Evolutionary conservation across 1,140 invertebrate genomes (phyloP), one percentile per base, ranked within the genome.

Genomic region (Neodiprion pinetum): DNA sequence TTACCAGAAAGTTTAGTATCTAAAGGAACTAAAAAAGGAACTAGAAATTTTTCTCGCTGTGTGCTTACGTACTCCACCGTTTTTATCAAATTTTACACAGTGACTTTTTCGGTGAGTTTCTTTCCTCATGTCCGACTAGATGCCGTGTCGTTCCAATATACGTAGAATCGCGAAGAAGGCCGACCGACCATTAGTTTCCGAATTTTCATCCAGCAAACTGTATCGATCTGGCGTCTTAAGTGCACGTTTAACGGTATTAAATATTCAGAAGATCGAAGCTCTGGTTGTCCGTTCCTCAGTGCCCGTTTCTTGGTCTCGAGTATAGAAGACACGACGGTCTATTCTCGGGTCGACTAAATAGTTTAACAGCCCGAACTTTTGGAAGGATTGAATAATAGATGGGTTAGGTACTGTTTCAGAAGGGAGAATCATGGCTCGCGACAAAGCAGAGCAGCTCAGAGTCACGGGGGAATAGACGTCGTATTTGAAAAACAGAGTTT

Each of bases 341-440:
- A 61, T 61, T 61, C 53, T 61, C n/a, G 11, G 53, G 11, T 12
- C 11, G 11, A 61, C 53, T 61, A 61, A 61, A 61, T 61, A 61
- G 53, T 61, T 61, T 17, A 61, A 9, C 11, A 61, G 53, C 53
- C n/a, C 4, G n/a, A 61, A 61, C 53, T 61, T 61, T 9, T 61
- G n/a, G 53, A 61, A 61, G n/a, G 53, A 61, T 61, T 61, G n/a
- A 61, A 61, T 61, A 61, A 61, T 61, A 61, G n/a, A 61, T 61
- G 53, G 53, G 28, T 2, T 40, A 40, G 28, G n/a, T 17, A 61
- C 53, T 11, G 53, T 61, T 61, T 61, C 53, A 61, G 53, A 5
- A 9, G n/a, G 53, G 28, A 40, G 28, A 5, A 40, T 40, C 28
- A 40, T 40, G 28, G 28, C 28, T 40, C 5, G 28, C 28, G 28